Evolutionary conservation across 2,888 invertebrate species (phyloP).

Genomic region (Drosophila maculinotata): DNA sequence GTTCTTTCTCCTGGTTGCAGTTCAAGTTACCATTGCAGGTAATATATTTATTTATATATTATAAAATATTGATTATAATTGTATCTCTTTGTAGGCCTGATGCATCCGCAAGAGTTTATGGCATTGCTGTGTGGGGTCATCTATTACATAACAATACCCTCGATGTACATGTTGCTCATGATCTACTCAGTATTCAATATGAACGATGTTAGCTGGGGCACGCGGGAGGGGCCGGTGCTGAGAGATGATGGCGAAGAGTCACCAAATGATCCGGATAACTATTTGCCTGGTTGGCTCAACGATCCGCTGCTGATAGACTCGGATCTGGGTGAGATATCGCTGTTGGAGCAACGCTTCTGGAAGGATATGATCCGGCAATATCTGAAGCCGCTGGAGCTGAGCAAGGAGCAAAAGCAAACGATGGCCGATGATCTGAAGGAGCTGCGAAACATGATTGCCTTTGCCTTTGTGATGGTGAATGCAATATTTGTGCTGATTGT

Average conservation of each 20-base stretch:
- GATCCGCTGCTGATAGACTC: slow-evolving; percentile 89
- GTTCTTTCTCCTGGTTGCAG: slow-evolving; percentile 91
- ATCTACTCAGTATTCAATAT: slow-evolving; percentile 97
- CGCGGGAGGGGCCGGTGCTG: slow-evolving; percentile 89
- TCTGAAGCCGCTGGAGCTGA: slow-evolving; percentile 89
- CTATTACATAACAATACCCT: slow-evolving; percentile 96
- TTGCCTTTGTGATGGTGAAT: slow-evolving; percentile 91
- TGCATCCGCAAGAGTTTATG: slow-evolving; percentile 92
- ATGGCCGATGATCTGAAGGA: slow-evolving; percentile 83
- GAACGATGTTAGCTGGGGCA: slow-evolving; percentile 97
- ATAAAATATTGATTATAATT: too few relatives aligned
- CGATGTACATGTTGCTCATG: slow-evolving; percentile 96
- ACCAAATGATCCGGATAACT: slow-evolving; percentile 49
- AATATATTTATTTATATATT: slow-evolving; percentile 14
- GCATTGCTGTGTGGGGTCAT: slow-evolving; percentile 91
- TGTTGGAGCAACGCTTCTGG: slow-evolving; percentile 91
- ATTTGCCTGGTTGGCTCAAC: slow-evolving; percentile 88
- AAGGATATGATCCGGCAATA: slow-evolving; percentile 90
- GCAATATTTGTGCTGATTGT: slow-evolving; percentile 91
- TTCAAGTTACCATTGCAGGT: slow-evolving; percentile 89
- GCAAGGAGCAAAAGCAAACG: slow-evolving; percentile 87
- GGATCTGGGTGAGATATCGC: slow-evolving; percentile 88
- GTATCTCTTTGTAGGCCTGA: slow-evolving; percentile 85
- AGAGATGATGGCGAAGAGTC: slow-evolving; percentile 43
- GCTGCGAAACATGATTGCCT: slow-evolving; percentile 89